Evolutionary conservation across 1,140 invertebrate genomes (phyloP).

Genomic region (Archivesica marissinica): DNA sequence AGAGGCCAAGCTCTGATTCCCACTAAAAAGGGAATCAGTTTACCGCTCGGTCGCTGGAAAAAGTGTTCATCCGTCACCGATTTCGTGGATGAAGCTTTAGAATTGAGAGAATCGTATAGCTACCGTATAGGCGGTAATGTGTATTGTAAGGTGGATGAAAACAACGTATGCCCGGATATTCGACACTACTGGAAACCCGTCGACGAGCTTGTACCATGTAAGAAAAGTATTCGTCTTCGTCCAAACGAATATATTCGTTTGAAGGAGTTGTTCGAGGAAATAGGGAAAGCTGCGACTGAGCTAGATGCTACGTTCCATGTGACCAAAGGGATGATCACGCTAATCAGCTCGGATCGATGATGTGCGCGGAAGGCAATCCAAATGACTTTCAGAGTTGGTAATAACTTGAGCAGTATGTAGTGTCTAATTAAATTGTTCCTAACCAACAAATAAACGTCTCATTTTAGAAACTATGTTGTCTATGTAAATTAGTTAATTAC

Average conservation of each 20-base stretch:
- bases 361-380: not conserved
- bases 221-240: not conserved
- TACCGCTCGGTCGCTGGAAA: too few relatives aligned
- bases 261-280: not conserved
- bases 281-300: not conserved
- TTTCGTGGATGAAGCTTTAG: not conserved
- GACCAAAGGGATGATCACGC: not conserved
- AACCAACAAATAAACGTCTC: too few relatives aligned
- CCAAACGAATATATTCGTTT: not conserved
- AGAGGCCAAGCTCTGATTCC: too few relatives aligned
- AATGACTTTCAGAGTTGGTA: too few relatives aligned
- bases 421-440: too few relatives aligned
- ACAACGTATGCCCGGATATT: not conserved
- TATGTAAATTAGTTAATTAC: too few relatives aligned
- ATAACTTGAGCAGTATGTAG: too few relatives aligned
- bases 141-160: not conserved
- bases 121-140: not conserved
- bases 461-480: too few relatives aligned
- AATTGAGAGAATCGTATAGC: not conserved
- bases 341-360: not conserved
- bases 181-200: not conserved
- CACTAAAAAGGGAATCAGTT: not conserved
- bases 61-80: not conserved
- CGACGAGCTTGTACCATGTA: not conserved
- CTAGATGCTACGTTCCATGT: not conserved